Conservation (phyloP, 2,797 vertebrate genomes). For the Syngnathus rostellatus region DNA sequence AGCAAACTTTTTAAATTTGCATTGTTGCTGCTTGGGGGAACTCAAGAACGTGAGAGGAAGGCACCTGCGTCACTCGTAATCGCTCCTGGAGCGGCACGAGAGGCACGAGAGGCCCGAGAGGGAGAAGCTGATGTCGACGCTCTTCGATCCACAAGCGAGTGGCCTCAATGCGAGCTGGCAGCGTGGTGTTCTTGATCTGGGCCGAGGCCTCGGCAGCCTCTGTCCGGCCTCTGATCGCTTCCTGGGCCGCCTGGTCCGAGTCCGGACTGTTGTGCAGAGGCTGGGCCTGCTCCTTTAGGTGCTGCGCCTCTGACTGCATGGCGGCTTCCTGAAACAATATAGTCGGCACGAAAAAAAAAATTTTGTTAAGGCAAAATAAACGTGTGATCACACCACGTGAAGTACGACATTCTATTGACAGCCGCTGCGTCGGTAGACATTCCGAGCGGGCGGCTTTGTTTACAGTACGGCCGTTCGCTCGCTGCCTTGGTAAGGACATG, state of each 20-base stretch:
- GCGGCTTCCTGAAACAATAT: constrained; percentile 62
- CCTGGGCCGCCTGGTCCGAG: constrained; percentile 35
- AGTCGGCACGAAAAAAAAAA: not conserved
- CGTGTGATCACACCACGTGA: too few species aligned
- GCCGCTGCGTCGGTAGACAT: too few species aligned
- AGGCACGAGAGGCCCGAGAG: constrained; percentile 34
- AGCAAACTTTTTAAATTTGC: too few species aligned
- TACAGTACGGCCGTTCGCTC: too few species aligned
- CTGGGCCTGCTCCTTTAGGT: constrained; percentile 38
- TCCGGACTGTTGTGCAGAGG: constrained; percentile 34
- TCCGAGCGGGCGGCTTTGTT: too few species aligned
- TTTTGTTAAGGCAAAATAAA: too few species aligned
- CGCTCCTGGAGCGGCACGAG: constrained; percentile 57
- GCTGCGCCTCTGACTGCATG: constrained; percentile 65
- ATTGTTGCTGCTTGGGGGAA: too few species aligned
- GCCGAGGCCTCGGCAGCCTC: constrained; percentile 46
- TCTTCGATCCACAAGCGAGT: constrained; percentile 68
- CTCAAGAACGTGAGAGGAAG: not conserved
- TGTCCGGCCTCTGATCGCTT: constrained; percentile 31
- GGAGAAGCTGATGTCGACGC: constrained; percentile 65
- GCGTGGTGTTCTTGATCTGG: constrained; percentile 46
- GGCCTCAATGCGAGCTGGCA: constrained; percentile 57
- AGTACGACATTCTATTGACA: too few species aligned
- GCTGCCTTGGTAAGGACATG: too few species aligned
- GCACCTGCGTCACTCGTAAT: constrained; percentile 70